A percentile compares a stretch with the other conserved stretches of the same genome.
Conservation (phyloP, 2,797 vertebrate genomes). For the Pangasius sanitwongsei region DNA sequence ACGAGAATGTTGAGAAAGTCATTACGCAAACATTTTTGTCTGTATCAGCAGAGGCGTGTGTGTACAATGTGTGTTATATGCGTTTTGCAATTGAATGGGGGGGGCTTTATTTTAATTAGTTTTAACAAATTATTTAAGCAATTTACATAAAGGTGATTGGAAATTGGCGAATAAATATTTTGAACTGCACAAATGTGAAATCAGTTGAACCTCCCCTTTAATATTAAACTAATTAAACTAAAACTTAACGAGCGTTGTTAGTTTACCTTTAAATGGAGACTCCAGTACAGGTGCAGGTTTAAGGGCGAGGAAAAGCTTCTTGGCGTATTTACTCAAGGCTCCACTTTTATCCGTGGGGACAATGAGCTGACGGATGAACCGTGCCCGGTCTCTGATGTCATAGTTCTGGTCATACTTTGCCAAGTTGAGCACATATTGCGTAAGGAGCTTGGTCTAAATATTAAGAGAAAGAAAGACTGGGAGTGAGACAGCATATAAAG, state of each 20-base stretch:
- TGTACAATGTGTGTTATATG: background rate
- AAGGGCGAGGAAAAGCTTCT: constrained; percentile 96
- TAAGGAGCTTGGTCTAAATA: constrained; percentile 91
- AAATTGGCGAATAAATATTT: background rate
- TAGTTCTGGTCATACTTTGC: constrained; percentile 99
- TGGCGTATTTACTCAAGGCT: constrained; percentile 93
- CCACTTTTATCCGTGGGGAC: constrained; percentile 95
- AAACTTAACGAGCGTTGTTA: background rate
- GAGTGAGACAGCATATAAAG: background rate
- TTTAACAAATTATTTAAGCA: background rate
- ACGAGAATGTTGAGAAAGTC: background rate
- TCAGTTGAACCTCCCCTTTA: background rate
- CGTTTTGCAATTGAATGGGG: background rate
- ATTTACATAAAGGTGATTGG: background rate
- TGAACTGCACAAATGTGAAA: background rate
- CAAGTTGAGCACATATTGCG: constrained; percentile 96
- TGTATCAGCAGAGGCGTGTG: background rate
- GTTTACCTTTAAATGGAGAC: constrained; percentile 96
- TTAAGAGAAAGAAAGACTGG: constrained; percentile 19
- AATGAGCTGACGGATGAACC: constrained; percentile 96
- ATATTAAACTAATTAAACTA: background rate
- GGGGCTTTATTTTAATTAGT: background rate
- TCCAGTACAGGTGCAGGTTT: constrained; percentile 95
- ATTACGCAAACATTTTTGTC: background rate
- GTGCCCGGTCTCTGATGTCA: constrained; percentile 93